Conservation (phyloP, 2,888 invertebrate genomes). For the Odontomyia ornata region DNA sequence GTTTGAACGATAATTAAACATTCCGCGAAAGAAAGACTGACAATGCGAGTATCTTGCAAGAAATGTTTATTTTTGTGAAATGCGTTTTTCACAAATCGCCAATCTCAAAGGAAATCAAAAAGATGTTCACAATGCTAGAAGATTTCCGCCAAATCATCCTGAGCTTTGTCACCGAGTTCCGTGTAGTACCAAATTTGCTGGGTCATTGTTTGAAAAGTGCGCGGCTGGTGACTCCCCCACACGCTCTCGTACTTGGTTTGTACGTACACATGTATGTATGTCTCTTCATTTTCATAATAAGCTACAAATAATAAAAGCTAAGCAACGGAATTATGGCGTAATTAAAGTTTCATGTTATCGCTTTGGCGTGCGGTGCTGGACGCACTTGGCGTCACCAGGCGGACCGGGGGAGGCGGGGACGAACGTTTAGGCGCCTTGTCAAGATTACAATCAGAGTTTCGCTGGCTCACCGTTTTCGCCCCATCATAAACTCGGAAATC, state of each 20-base stretch:
- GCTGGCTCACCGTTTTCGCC: background rate
- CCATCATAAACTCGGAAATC: background rate
- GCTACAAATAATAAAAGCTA: background rate
- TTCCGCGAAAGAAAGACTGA: no score
- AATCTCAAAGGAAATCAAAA: background rate
- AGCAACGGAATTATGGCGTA: background rate
- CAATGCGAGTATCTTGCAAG: no score
- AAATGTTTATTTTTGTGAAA: no score
- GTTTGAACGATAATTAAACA: no score
- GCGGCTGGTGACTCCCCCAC: background rate
- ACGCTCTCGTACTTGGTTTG: background rate
- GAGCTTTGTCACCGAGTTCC: background rate
- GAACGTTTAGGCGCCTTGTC: constrained; percentile 2
- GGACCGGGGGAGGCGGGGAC: background rate
- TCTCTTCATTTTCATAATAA: background rate
- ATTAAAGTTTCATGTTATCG: background rate
- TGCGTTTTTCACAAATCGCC: background rate
- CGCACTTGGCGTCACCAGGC: background rate
- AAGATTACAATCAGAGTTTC: background rate
- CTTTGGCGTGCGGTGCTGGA: background rate
- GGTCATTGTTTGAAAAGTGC: constrained; percentile 13
- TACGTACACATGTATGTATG: no score
- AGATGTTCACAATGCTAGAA: background rate
- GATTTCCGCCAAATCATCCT: background rate
- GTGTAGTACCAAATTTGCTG: background rate